Base-by-base conservation (phyloP, 2,888 invertebrate genomes). In the Drosophila fungiperda region DNA sequence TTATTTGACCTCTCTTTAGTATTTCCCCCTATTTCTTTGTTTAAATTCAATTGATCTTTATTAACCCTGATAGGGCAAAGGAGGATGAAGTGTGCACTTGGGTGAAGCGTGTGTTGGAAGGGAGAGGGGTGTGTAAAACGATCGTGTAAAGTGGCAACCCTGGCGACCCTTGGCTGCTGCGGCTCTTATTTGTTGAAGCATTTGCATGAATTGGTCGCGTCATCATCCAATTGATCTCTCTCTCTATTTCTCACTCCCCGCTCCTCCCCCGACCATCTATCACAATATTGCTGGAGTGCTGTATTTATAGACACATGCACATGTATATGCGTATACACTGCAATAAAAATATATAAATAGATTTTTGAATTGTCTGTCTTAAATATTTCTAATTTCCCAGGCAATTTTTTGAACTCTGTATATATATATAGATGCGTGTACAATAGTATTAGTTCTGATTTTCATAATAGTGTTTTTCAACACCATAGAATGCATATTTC, bases 31-130 rank as follows among this genome's bases (percentile, higher is more conserved):
- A 68, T 67, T 71, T 73, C 87, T 89, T 89, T 87, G 87, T 89
- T 87, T 84, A 89, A 87, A 87, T 87, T 87, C 87, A 89, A 87
- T 87, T 87, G 87, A 87, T 87, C 89, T 89, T 89, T 82, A 87
- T 87, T 89, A 89, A 87, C 76, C 80, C 49, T 35, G 29, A 55
- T 20, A 49, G 53, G 59, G 60, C 49, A 60, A 58, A 48, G 50
- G 45, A 50, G 62, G 50, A 15, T 45, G 45, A 45, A 45, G 45
- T 45, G 45, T 4, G 23, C 45, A 15, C 23, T 45, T 45, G 45
- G 20, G 3, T 7, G 23, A 40, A 23, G 33, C 45, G 40, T 29
- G 36, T 48, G 49, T 4, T 53, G 54, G 5, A 32, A 6, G 33
- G 17, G 11, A n/a, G 4, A 26, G 55, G 49, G 1, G 52, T 17